These are phyloP conservation scores for Listronotus bonariensis DNA, from an alignment of 1,140 invertebrate genomes.

Conservation along the genomic window DNA sequence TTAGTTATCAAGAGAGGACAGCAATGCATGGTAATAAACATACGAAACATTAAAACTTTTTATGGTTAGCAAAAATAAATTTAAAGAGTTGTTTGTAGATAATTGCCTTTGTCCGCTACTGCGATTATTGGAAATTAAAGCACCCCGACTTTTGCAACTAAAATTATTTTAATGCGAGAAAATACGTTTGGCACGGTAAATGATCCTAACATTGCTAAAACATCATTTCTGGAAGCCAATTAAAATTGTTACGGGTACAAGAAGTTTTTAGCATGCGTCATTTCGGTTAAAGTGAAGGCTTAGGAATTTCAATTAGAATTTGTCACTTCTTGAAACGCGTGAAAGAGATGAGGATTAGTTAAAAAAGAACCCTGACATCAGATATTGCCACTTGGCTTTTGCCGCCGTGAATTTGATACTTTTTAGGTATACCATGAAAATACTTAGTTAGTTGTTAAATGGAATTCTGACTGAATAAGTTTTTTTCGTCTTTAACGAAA, in stretches of 20 bases:
- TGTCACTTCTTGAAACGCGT: slow-evolving; percentile 51
- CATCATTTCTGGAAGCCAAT: slow-evolving; percentile 47
- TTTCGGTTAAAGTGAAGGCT: slow-evolving; percentile 48
- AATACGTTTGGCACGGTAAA: slow-evolving; percentile 30
- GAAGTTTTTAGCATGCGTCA: slow-evolving; percentile 46
- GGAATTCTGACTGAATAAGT: no score
- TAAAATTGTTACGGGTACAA: slow-evolving; percentile 51
- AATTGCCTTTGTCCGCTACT: slow-evolving; percentile 11
- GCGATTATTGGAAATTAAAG: slow-evolving; percentile 34
- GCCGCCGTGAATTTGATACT: background rate
- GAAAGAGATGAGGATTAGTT: slow-evolving; percentile 43
- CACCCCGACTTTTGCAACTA: slow-evolving; percentile 22
- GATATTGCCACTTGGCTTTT: background rate
- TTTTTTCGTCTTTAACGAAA: no score
- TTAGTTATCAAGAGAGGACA: no score
- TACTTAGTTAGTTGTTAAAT: background rate
- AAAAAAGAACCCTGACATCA: slow-evolving; percentile 32
- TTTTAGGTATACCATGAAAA: background rate
- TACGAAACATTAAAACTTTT: no score
- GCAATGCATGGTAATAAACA: no score
- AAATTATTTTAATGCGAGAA: slow-evolving; percentile 35
- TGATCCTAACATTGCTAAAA: slow-evolving; percentile 39
- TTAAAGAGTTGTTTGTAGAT: background rate
- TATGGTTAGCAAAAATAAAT: no score
- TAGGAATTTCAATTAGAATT: slow-evolving; percentile 55